Percentiles rank a stretch among this genome's conserved stretches.
These are phyloP conservation scores for Blastobasis lacticolella DNA, from an alignment of 2,888 invertebrate genomes.

Conservation along the genomic window DNA sequence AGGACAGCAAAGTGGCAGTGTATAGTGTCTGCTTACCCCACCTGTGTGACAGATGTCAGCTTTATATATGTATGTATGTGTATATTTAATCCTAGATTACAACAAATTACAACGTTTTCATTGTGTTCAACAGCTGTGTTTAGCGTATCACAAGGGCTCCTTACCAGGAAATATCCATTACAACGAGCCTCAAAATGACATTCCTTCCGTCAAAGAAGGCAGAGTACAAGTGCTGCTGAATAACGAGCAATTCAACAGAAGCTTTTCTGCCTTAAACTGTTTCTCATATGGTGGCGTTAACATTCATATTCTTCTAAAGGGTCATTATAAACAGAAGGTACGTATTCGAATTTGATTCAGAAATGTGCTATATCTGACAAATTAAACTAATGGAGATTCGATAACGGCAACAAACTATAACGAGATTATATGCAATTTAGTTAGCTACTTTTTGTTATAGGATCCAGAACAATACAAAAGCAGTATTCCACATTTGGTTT, in stretches of 20 bases:
- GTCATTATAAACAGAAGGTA: constrained; percentile 42
- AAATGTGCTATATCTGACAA: neutral
- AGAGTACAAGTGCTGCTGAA: constrained; percentile 30
- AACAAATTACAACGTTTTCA: neutral
- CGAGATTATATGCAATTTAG: no score
- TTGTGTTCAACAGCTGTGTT: constrained; percentile 25
- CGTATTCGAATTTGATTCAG: neutral
- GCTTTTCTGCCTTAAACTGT: constrained; percentile 32
- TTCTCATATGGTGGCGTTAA: constrained; percentile 38
- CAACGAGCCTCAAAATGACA: constrained; percentile 23
- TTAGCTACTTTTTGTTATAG: constrained; percentile 18
- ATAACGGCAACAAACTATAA: no score
- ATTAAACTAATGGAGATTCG: no score
- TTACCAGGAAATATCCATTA: constrained; percentile 39
- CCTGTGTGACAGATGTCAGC: no score
- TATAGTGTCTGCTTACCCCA: no score
- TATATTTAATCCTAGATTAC: no score
- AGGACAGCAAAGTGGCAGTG: no score
- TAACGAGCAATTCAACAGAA: constrained; percentile 26
- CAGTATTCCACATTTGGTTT: constrained; percentile 59
- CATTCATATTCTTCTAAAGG: constrained; percentile 38
- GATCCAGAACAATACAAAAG: constrained; percentile 30
- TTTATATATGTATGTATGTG: no score
- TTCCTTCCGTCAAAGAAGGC: constrained; percentile 25
- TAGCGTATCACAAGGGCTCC: constrained; percentile 34